A percentile compares a stretch with the other conserved stretches of the same genome.
phyloP scores from a whole-genome alignment of 2,888 invertebrate species.

The Hypomecis atomaria region DNA sequence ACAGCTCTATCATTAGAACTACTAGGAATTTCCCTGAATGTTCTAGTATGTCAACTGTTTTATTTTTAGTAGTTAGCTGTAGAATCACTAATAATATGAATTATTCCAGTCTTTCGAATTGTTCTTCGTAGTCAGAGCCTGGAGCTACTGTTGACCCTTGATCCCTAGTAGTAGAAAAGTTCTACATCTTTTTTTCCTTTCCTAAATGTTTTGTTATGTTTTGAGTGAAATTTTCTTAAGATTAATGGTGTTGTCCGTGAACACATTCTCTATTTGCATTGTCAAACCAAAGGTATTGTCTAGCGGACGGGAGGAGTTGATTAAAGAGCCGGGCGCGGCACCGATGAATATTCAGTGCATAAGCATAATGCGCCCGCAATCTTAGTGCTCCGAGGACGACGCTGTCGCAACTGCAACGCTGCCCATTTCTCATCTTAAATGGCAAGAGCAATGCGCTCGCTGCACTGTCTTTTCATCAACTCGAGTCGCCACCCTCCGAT shows the following conservation, averaged over 20 bases:
- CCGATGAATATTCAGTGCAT: slow-evolving; percentile 78
- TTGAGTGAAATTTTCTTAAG: slow-evolving; percentile 4
- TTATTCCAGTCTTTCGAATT: too few relatives aligned
- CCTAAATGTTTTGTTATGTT: neutral
- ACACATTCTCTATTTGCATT: slow-evolving; percentile 33
- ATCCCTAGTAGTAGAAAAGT: too few relatives aligned
- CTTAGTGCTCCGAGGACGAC: slow-evolving; percentile 59
- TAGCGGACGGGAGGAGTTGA: slow-evolving; percentile 65
- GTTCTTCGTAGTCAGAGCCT: too few relatives aligned
- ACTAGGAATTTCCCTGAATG: too few relatives aligned
- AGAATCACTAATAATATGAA: too few relatives aligned
- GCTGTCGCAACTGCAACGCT: slow-evolving; percentile 71
- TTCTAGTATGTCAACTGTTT: too few relatives aligned
- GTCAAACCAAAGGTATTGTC: slow-evolving; percentile 49
- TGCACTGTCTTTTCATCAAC: slow-evolving; percentile 50
- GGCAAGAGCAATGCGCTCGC: slow-evolving; percentile 64
- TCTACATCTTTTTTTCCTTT: too few relatives aligned
- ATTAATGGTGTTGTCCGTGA: slow-evolving; percentile 21
- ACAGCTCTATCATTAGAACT: too few relatives aligned
- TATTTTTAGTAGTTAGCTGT: too few relatives aligned
- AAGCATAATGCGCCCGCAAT: slow-evolving; percentile 75
- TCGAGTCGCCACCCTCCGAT: too few relatives aligned
- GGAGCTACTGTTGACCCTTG: too few relatives aligned
- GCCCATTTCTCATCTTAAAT: slow-evolving; percentile 80
- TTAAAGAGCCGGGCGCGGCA: slow-evolving; percentile 69